Evolutionary conservation across 2,888 invertebrate species (phyloP).

Genomic region (Aphodius granarius): DNA sequence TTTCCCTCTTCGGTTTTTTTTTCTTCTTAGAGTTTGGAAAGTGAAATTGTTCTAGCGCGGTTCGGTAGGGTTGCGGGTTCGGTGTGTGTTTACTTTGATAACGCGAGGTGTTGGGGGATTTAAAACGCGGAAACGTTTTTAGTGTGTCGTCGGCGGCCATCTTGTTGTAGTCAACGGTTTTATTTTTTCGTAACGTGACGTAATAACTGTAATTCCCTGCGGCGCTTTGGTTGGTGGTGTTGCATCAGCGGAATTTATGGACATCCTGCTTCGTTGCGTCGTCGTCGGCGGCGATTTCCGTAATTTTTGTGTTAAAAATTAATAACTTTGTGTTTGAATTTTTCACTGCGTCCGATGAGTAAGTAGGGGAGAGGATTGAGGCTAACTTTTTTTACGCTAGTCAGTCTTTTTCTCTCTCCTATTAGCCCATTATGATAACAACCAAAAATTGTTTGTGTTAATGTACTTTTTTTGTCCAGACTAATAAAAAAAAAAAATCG

Average conservation of each 20-base stretch:
- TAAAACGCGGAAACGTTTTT: conserved; percentile 37
- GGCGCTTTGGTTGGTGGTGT: not conserved
- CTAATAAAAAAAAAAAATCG: not conserved
- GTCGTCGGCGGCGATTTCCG: conserved; percentile 36
- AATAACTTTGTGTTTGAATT: too few species aligned
- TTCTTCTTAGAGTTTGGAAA: not conserved
- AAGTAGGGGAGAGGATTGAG: conserved; percentile 67
- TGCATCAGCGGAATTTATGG: not conserved
- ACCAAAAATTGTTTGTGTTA: not conserved
- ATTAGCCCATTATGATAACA: conserved; percentile 50
- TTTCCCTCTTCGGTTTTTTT: not conserved
- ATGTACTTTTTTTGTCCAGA: not conserved
- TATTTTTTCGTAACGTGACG: conserved; percentile 25
- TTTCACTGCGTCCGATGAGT: conserved; percentile 35
- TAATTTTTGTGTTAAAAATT: conserved; percentile 15
- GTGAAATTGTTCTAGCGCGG: not conserved
- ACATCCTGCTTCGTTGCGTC: conserved; percentile 16
- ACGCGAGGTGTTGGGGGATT: not conserved
- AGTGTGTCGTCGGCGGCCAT: conserved; percentile 40
- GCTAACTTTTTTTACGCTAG: conserved; percentile 63
- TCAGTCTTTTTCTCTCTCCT: conserved; percentile 84
- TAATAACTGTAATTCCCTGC: conserved; percentile 14
- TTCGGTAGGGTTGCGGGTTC: not conserved
- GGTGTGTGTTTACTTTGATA: not conserved
- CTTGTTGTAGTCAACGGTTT: conserved; percentile 37